These are phyloP conservation scores for Mactromeris polynyma DNA, from an alignment of 2,888 invertebrate species.

Conservation along the genomic window DNA sequence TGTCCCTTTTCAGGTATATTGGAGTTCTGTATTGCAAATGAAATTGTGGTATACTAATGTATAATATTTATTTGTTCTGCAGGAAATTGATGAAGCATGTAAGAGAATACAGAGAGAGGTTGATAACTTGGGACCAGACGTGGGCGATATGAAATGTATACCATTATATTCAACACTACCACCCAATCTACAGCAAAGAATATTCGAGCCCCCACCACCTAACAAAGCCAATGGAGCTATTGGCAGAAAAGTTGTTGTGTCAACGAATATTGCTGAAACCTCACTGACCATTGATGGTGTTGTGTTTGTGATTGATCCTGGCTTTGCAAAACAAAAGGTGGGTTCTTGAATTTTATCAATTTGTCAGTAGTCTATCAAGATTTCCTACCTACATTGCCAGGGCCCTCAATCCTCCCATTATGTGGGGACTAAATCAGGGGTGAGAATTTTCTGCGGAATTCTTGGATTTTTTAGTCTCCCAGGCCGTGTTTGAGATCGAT, in stretches of 20 bases:
- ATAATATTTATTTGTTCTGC: constrained; percentile 21
- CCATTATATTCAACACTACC: constrained; percentile 99
- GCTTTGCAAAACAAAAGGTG: constrained; percentile 99
- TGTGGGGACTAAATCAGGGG: too few relatives aligned
- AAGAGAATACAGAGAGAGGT: constrained; percentile 98
- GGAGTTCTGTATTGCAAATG: too few relatives aligned
- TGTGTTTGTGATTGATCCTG: constrained; percentile 99
- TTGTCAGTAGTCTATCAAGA: too few relatives aligned
- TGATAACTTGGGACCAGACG: constrained; percentile 98
- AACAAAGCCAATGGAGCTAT: constrained; percentile 95
- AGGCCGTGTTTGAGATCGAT: too few relatives aligned
- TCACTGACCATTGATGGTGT: constrained; percentile 99
- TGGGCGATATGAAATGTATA: constrained; percentile 99
- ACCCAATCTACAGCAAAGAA: constrained; percentile 98
- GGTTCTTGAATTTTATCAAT: not conserved
- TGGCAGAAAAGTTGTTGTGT: constrained; percentile 97
- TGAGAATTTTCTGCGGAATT: too few relatives aligned
- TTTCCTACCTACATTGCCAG: too few relatives aligned
- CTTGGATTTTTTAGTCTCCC: too few relatives aligned
- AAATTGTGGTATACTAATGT: too few relatives aligned
- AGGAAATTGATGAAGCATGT: constrained; percentile 99
- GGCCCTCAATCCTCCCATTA: too few relatives aligned
- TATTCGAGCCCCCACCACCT: constrained; percentile 98
- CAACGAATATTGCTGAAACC: constrained; percentile 99
- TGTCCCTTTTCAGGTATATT: too few relatives aligned